A percentile compares a stretch with the other conserved stretches of the same genome.
These are phyloP conservation scores for Paragorgia papillata DNA, from an alignment of 92 coral and sea anemone genomes.

Conservation along the genomic window DNA sequence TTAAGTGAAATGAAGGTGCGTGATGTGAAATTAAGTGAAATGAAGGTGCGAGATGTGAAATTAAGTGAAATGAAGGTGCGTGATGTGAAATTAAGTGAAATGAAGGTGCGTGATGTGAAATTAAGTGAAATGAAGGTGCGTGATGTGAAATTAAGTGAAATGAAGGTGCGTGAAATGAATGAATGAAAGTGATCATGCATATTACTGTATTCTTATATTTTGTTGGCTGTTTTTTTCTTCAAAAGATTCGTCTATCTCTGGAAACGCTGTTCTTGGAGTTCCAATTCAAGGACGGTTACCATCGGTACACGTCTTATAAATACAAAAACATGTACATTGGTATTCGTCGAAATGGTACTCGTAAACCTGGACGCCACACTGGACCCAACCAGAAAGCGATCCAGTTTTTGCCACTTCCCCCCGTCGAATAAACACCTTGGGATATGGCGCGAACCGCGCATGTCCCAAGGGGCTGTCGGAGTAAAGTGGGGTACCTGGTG, in stretches of 20 bases:
- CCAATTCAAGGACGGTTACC: conserved; percentile 61
- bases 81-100: too few relatives aligned
- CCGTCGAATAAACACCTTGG: background rate
- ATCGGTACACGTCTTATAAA: conserved; percentile 72
- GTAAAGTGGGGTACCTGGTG: background rate
- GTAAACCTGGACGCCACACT: conserved; percentile 67
- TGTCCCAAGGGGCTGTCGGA: background rate
- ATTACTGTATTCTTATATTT: background rate
- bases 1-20: too few relatives aligned
- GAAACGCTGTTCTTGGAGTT: conserved; percentile 16
- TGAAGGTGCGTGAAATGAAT: too few relatives aligned
- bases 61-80: too few relatives aligned
- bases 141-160: too few relatives aligned
- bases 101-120: too few relatives aligned
- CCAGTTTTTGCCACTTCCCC: conserved; percentile 58
- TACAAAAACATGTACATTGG: conserved; percentile 71
- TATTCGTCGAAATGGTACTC: conserved; percentile 73
- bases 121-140: too few relatives aligned
- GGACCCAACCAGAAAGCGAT: conserved; percentile 77
- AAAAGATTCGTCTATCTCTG: conserved; percentile 11
- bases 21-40: too few relatives aligned
- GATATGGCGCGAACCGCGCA: conserved; percentile 5
- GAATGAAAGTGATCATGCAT: too few relatives aligned
- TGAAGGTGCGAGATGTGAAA: too few relatives aligned
- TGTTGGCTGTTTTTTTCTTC: background rate